These are phyloP conservation scores for Potorous gilbertii DNA, from an alignment of 2,797 vertebrate species.

Conservation along the genomic window DNA sequence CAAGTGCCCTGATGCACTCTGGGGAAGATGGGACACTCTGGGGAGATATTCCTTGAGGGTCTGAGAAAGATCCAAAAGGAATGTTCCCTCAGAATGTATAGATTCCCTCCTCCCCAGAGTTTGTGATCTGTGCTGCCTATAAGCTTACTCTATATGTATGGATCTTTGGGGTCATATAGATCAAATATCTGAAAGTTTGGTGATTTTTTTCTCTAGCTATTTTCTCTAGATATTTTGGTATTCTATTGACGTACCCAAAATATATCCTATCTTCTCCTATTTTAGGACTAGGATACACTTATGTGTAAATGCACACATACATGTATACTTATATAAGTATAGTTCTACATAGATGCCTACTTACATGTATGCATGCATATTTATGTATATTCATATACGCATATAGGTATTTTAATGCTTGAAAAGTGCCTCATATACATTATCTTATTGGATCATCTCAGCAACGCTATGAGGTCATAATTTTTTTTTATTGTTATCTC, in stretches of 20 bases:
- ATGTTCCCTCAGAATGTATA: not conserved
- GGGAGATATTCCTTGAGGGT: not conserved
- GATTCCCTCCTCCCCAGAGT: not conserved
- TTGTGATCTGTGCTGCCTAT: not conserved
- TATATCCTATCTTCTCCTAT: not conserved
- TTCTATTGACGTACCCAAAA: not conserved
- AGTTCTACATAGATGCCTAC: not conserved
- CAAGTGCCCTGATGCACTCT: not conserved
- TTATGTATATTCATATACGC: not conserved
- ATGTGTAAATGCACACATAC: not conserved
- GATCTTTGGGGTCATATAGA: not conserved
- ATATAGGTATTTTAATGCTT: not conserved
- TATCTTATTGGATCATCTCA: not conserved
- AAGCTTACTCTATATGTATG: not conserved
- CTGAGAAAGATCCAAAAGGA: not conserved
- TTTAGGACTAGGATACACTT: not conserved
- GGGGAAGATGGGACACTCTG: not conserved
- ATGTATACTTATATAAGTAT: not conserved
- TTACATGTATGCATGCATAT: not conserved
- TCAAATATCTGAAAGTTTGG: not conserved
- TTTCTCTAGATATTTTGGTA: not conserved
- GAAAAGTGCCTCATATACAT: not conserved
- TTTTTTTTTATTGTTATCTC: not conserved
- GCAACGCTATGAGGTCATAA: not conserved
- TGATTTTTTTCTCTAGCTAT: not conserved